phyloP scores from a whole-genome alignment of 2,888 invertebrate genomes.

The Tigriopus californicus region DNA sequence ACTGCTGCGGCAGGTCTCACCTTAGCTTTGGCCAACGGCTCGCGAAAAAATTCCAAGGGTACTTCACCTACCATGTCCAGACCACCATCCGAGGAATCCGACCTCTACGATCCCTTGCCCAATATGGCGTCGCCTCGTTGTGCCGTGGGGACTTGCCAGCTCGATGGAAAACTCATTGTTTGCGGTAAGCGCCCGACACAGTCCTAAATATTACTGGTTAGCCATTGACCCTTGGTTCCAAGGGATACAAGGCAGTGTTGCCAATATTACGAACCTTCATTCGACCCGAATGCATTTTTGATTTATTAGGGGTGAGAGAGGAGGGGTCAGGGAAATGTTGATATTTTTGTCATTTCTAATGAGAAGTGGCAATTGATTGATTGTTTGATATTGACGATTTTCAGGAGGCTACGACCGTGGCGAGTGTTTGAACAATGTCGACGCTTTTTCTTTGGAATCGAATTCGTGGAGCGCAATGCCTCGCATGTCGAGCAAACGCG shows the following conservation, averaged over 20 bases:
- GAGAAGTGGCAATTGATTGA: too few relatives aligned
- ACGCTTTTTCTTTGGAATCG: constrained; percentile 46
- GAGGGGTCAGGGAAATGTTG: too few relatives aligned
- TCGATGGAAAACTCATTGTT: constrained; percentile 49
- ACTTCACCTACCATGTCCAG: constrained; percentile 17
- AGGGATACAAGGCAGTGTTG: too few relatives aligned
- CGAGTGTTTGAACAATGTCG: constrained; percentile 54
- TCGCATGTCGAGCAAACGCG: constrained; percentile 52
- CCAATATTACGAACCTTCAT: too few relatives aligned
- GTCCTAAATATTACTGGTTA: too few relatives aligned
- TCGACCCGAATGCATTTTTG: too few relatives aligned
- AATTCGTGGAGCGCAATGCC: constrained; percentile 50
- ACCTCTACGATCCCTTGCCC: constrained; percentile 37
- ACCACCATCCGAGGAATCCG: constrained; percentile 28
- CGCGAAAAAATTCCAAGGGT: not conserved
- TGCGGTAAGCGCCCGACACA: constrained; percentile 40
- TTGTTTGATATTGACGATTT: too few relatives aligned
- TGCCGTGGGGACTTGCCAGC: constrained; percentile 51
- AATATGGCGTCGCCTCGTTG: constrained; percentile 48
- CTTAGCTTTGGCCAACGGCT: not conserved
- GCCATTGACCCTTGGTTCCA: too few relatives aligned
- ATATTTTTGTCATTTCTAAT: too few relatives aligned
- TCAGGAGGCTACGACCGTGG: constrained; percentile 60
- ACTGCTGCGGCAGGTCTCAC: not conserved
- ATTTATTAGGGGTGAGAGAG: too few relatives aligned